phyloP scores from a whole-genome alignment of 2,113 vertebrate genomes.

The Barnardius zonarius region DNA sequence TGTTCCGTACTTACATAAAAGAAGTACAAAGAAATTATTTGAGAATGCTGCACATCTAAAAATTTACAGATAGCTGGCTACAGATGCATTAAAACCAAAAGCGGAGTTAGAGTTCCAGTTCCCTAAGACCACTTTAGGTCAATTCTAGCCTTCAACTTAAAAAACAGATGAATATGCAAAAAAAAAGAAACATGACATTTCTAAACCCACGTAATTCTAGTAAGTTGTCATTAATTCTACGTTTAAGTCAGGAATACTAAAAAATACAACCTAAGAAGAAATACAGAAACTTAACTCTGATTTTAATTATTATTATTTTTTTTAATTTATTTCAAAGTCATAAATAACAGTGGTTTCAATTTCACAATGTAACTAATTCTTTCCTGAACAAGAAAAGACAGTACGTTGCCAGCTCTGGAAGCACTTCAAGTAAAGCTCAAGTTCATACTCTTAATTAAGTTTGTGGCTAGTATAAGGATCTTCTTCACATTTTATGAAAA shows the following conservation, averaged over 20 bases:
- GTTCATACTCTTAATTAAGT: conserved; percentile 20
- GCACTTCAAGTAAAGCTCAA: conserved; percentile 65
- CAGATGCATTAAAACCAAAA: neutral
- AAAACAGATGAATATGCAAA: neutral
- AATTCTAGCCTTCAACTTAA: neutral
- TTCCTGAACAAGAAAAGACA: conserved; percentile 49
- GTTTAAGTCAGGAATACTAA: neutral
- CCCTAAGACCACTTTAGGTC: neutral
- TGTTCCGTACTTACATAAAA: neutral
- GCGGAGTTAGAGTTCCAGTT: neutral
- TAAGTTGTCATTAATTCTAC: neutral
- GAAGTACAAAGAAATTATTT: neutral
- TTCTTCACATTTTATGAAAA: conserved; percentile 61
- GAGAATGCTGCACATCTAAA: neutral
- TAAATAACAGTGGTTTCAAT: conserved; percentile 72
- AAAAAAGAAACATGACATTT: neutral
- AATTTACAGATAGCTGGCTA: neutral
- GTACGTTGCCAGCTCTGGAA: conserved; percentile 53
- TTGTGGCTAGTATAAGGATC: conserved; percentile 38
- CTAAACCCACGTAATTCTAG: neutral
- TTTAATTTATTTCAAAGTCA: conserved; percentile 70
- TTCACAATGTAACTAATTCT: conserved; percentile 37
- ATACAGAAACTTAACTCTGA: conserved; percentile 4
- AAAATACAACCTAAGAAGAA: neutral
- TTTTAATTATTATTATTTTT: neutral